A percentile compares a stretch with the other conserved stretches of the same genome.
Conservation (phyloP, 2,797 vertebrate genomes). For the Scomberomorus guttatus region DNA sequence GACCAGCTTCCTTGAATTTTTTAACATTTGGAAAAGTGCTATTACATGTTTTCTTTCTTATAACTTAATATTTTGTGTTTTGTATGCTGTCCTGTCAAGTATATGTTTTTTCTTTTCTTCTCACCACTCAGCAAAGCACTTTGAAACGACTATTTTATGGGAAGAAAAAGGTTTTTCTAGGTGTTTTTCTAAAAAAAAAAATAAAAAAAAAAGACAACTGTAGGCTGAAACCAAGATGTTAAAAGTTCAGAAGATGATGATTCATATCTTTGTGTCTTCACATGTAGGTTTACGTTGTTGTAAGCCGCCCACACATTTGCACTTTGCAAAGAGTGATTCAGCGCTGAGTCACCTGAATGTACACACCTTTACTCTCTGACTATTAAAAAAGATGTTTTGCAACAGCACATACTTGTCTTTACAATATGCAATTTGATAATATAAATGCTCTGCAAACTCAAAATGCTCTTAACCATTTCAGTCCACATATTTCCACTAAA, state of each 20-base stretch:
- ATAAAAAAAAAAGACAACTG: background rate
- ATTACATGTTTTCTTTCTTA: background rate
- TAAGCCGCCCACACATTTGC: slow-evolving; percentile 11
- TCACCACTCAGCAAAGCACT: background rate
- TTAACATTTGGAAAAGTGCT: background rate
- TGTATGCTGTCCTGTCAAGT: no score
- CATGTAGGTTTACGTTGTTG: background rate
- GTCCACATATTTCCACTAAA: no score
- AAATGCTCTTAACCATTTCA: no score
- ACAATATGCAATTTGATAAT: no score
- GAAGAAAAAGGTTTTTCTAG: no score
- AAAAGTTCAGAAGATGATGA: slow-evolving; percentile 12
- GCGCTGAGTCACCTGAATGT: background rate
- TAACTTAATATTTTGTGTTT: background rate
- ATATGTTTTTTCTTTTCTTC: background rate
- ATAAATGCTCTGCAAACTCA: no score
- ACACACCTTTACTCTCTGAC: background rate
- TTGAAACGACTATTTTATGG: no score
- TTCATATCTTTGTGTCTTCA: slow-evolving; percentile 1
- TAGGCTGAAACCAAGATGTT: background rate
- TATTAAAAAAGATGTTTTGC: slow-evolving; percentile 2
- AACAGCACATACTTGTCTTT: background rate
- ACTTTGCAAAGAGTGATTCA: background rate
- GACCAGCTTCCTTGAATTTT: background rate
- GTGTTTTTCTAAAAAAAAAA: background rate